Conservation (phyloP, 2,888 invertebrate species). For the Eretmocerus hayati region DNA sequence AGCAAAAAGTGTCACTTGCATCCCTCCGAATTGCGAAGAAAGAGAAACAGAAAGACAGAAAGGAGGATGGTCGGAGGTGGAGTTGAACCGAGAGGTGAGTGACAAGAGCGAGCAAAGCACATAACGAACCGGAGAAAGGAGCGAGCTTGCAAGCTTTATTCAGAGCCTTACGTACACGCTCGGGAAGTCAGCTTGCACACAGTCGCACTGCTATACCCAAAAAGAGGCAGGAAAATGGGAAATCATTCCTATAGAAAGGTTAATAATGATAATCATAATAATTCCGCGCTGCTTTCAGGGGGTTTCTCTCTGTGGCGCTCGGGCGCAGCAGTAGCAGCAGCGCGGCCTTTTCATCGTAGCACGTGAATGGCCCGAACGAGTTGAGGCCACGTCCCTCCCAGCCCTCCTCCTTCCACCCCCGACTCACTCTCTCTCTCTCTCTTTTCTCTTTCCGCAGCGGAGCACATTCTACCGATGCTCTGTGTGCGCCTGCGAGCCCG, state of each 20-base stretch:
- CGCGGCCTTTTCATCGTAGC: conserved; percentile 42
- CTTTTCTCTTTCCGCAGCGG: conserved; percentile 8
- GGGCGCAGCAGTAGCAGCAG: conserved; percentile 20
- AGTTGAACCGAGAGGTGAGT: neutral
- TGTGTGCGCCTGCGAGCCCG: no score
- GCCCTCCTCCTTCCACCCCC: conserved; percentile 28
- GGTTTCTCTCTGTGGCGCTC: conserved; percentile 34
- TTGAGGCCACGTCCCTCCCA: conserved; percentile 41
- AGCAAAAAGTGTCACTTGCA: no score
- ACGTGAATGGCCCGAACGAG: conserved; percentile 46
- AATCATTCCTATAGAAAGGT: conserved; percentile 45
- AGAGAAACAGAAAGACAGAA: neutral
- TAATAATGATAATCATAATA: conserved; percentile 47
- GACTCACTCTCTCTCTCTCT: conserved; percentile 16
- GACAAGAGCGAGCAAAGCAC: neutral
- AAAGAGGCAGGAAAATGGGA: conserved; percentile 35
- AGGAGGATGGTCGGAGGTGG: neutral
- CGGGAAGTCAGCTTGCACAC: no score
- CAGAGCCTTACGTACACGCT: no score
- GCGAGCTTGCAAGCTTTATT: no score
- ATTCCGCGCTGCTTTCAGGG: conserved; percentile 43
- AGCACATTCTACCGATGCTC: conserved; percentile 3
- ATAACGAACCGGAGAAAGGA: neutral
- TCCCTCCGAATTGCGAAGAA: no score
- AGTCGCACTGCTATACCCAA: no score